Evolutionary conservation across 2,113 vertebrate species (phyloP), one percentile per base, ranked within the genome.

Genomic region (Haplochromis vanheusdeni): DNA sequence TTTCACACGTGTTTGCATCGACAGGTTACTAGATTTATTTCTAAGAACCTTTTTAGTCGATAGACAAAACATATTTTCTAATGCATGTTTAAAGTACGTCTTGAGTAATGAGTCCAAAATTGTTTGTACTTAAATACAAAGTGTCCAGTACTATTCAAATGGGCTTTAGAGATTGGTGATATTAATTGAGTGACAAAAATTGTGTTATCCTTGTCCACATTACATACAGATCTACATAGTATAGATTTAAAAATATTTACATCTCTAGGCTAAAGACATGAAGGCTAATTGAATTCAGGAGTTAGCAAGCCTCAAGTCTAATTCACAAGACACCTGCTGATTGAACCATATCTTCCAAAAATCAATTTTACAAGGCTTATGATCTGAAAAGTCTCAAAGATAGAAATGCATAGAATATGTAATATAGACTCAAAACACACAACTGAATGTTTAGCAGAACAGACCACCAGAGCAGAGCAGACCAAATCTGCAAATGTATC

Each of bases 1-100:
- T 19, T 49, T 31, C 23, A 31, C 42, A 19, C 1, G 23, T 0
- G 14, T 11, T 49, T 77, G 26, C 2, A 19, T 31, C 3, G 2
- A 49, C 16, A 77, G 73, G 42, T 17, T 31, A 47, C 26, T 77
- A 6, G 45, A 77, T 33, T 49, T 28, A 31, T 31, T 40, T 40
- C 13, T 14, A 19, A 31, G 9, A 28, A 49, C 45, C 7, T 31
- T 77, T 77, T 51, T n/a, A 51, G 9, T 51, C 0, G 1, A 49
- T 19, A n/a, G 45, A 77, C 45, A 77, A 77, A 77, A 51, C 10
- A 13, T 1, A 49, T n/a, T 77, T 77, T 51, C 26, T 49, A 31
- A 49, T 77, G 26, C 3, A 77, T n/a, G 6, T 49, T 77, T 77
- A 9, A 49, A 77, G 23, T 31, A 77, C 3, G 1, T n/a, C 10